Evolutionary conservation across 2,888 invertebrate species (phyloP).

Genomic region (Polymixis flavicincta): DNA sequence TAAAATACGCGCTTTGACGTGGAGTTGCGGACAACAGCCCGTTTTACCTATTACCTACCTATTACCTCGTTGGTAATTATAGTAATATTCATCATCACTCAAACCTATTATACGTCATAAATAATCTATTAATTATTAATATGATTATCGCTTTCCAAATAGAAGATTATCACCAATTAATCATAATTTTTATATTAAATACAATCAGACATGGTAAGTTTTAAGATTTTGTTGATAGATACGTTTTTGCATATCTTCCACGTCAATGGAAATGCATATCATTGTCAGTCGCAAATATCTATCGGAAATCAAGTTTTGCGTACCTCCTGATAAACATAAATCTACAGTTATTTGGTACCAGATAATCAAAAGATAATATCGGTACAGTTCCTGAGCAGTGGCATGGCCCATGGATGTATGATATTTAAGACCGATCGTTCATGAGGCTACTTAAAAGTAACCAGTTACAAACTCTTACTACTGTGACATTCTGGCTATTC

Average conservation of each 20-base stretch:
- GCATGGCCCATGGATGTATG: not conserved
- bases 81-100: not conserved
- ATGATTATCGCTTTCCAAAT: conserved; percentile 26
- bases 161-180: conserved; percentile 39
- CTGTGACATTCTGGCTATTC: not conserved
- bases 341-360: not conserved
- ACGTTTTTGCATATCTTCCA: not conserved
- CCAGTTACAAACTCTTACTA: not conserved
- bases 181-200: conserved; percentile 30
- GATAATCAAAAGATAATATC: not conserved
- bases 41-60: too few species aligned
- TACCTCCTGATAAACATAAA: not conserved
- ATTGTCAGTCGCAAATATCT: not conserved
- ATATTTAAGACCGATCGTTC: not conserved
- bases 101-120: conserved; percentile 7
- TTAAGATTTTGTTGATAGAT: conserved; percentile 22
- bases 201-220: conserved; percentile 4
- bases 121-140: conserved; percentile 27
- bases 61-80: not conserved
- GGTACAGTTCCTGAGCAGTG: not conserved
- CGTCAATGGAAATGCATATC: not conserved
- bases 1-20: too few species aligned
- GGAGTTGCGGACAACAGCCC: too few species aligned
- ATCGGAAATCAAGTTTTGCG: not conserved
- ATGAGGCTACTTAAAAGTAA: not conserved